Conservation (phyloP, 2,888 invertebrate genomes). For the Temnothorax unifasciatus region DNA sequence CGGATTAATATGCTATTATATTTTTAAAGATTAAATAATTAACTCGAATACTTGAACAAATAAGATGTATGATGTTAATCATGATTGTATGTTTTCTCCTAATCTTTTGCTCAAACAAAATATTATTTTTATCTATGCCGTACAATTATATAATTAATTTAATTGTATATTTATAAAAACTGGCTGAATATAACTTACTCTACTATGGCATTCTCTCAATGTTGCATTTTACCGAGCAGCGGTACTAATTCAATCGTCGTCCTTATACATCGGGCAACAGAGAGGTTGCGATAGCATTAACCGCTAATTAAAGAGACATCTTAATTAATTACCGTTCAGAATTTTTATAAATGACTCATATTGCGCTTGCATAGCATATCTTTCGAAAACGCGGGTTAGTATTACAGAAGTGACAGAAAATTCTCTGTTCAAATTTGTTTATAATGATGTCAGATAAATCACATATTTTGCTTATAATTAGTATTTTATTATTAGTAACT, state of each 20-base stretch:
- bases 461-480: neutral
- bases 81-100: neutral
- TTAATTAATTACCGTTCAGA: constrained; percentile 81
- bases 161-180: neutral
- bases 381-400: constrained; percentile 54
- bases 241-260: constrained; percentile 77
- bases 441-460: constrained; percentile 4
- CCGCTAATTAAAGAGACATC: constrained; percentile 78
- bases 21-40: neutral
- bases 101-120: neutral
- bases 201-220: constrained; percentile 55
- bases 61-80: neutral
- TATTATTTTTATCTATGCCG: neutral
- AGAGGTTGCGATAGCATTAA: constrained; percentile 56
- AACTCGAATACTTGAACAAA: neutral
- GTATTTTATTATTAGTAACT: neutral
- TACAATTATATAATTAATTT: constrained; percentile 12
- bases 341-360: constrained; percentile 75
- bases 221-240: constrained; percentile 74
- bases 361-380: constrained; percentile 32
- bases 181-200: constrained; percentile 57
- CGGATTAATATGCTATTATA: neutral
- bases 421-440: neutral
- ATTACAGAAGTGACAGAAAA: constrained; percentile 1
- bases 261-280: constrained; percentile 58